phyloP scores from a whole-genome alignment of 2,888 invertebrate genomes.

The Meghimatium bilineatum region DNA sequence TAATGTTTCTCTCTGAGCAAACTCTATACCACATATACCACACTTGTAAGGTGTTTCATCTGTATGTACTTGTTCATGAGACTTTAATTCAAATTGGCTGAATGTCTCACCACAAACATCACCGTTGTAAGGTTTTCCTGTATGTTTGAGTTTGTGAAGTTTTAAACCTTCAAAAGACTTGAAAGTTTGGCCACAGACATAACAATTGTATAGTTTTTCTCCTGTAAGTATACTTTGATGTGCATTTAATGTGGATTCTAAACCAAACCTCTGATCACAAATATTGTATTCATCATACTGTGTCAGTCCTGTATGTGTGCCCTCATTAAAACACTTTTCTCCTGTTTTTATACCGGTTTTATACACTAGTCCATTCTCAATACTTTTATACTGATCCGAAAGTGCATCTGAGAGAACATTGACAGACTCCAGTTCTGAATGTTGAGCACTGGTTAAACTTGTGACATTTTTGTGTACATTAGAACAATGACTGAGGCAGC shows the following conservation, averaged over 20 bases:
- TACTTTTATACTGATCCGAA: not conserved
- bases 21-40: not conserved
- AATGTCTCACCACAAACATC: not conserved
- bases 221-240: not conserved
- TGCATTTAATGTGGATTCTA: too few relatives aligned
- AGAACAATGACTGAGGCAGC: not conserved
- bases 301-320: too few relatives aligned
- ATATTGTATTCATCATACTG: too few relatives aligned
- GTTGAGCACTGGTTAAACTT: too few relatives aligned
- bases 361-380: not conserved
- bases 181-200: not conserved
- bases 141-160: not conserved
- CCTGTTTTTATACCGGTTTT: too few relatives aligned
- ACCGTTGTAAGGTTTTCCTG: constrained; percentile 1
- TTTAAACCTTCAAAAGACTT: not conserved
- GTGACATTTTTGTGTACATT: not conserved
- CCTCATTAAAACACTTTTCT: not conserved
- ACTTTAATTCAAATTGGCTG: not conserved
- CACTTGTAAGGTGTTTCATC: constrained; percentile 10
- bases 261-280: too few relatives aligned
- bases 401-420: not conserved
- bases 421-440: too few relatives aligned
- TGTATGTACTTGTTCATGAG: constrained; percentile 3
- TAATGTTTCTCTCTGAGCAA: not conserved
- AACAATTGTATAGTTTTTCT: not conserved